Base-by-base conservation (phyloP, 1,140 invertebrate species). In the Eumeta japonica region DNA sequence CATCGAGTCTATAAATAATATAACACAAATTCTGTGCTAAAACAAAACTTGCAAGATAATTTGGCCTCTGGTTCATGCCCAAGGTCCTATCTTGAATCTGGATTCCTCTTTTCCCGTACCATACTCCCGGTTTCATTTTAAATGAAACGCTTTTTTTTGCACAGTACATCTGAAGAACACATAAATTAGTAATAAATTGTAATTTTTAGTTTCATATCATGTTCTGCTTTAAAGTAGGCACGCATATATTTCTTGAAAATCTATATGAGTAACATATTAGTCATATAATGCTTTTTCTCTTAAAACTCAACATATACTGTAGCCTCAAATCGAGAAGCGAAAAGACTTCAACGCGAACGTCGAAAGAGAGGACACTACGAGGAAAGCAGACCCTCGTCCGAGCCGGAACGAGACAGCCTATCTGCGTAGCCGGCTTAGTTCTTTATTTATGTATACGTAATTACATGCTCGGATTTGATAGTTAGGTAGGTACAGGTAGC, bases 311-410 rank as follows among this genome's bases (percentile, higher is more conserved):
- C 31, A 14, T 58, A 39, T 47, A 47, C 52, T 53, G 16, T 20
- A 34, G 12, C 29, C 20, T 20, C 17, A 27, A 28, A 34, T 40
- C 36, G 47, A 39, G 41, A 47, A 55, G 52, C 45, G 63, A n/a
- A 71, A 70, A 68, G 66, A 71, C 64, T 62, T 73, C 66, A 71
- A 71, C 62, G 64, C 50, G 52, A 50, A 19, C 41, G 48, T 37
- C 20, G 44, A n/a, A 51, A 73, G 46, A 52, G 53, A 60, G 58
- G 54, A 11, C 37, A 39, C 39, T 29, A 35, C 28, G 37, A 37
- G 28, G 16, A 36, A 35, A 39, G 38, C 30, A 15, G 29, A 18
- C 48, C 50, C 48, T 41, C 38, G 18, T 41, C 29, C 50, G 46
- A 28, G 61, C 32, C 37, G 37, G 50, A 65, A 52, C 39, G 50